phyloP scores from a whole-genome alignment of 2,888 invertebrate genomes.

The Lasioglossum zephyrum region DNA sequence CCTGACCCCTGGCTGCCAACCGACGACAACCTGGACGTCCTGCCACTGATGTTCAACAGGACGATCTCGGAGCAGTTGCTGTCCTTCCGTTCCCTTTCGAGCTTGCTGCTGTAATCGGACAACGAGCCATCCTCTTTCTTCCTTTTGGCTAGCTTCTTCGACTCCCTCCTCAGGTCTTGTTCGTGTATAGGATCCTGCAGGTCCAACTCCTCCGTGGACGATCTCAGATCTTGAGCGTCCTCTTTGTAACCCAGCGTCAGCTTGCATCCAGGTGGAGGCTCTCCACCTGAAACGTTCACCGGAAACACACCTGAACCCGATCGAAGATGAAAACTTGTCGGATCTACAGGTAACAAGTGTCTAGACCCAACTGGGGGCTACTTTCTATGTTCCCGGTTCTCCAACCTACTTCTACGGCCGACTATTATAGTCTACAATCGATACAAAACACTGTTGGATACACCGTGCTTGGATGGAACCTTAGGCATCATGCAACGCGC shows the following conservation, averaged over 20 bases:
- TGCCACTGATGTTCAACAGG: conserved; percentile 89
- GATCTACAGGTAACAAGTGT: not conserved
- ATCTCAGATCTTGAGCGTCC: conserved; percentile 93
- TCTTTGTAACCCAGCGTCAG: conserved; percentile 86
- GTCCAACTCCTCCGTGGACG: conserved; percentile 95
- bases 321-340: not conserved
- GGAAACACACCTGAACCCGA: not conserved
- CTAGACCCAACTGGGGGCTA: not conserved
- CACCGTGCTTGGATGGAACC: not conserved
- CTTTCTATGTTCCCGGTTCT: not conserved
- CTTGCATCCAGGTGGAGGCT: conserved; percentile 80
- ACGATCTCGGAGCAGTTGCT: conserved; percentile 92
- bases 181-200: conserved; percentile 89
- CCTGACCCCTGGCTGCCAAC: conserved; percentile 92
- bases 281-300: conserved; percentile 73
- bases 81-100: conserved; percentile 89
- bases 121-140: conserved; percentile 81
- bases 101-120: conserved; percentile 81
- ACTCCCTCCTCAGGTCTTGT: conserved; percentile 80
- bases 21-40: conserved; percentile 93
- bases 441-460: not conserved
- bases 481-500: not conserved
- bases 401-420: not conserved
- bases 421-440: conserved; percentile 15
- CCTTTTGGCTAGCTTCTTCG: conserved; percentile 80